Base-by-base conservation (phyloP, 1,140 invertebrate species). In the Drosophila nigrodunni region DNA sequence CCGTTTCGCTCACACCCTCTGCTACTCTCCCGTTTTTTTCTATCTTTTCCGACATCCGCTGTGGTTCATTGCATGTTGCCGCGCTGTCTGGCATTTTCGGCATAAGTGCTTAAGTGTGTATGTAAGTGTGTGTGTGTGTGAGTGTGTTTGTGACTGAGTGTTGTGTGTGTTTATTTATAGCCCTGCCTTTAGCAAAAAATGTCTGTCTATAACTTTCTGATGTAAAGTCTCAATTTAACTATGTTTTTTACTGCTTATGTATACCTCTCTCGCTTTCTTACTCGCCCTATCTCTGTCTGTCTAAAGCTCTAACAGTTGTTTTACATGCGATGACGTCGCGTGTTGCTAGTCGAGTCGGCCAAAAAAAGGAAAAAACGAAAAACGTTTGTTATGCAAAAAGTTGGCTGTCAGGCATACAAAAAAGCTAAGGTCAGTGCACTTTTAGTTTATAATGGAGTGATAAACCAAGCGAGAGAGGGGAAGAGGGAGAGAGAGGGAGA, bases 21-120 rank as follows among this genome's bases (percentile, higher is more conserved):
- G 1, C 18, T 21, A 5, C 13, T 60, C 43, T 47, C 7, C n/a
- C 8, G 2, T 4, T 9, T 44, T 21, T 30, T 3, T 21, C 1
- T 65, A 25, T 18, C 37, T 54, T 30, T 43, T 30, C 25, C 25
- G 65, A 58, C 54, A 66, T 60, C 43, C 47, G 82, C 57, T 82
- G 78, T 74, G 73, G 85, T 80, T 88, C 83, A 85, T 89, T 85
- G 80, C 85, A 89, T 89, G 85, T 89, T 89, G 85, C 85, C 85
- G 62, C 66, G 58, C 80, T 89, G 85, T 89, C 85, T 89, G 85
- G 80, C 85, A 78, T 81, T 89, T 89, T 78, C 34, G 69, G 11
- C 25, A 41, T 46, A 83, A 83, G 80, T 77, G 80, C 77, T 87
- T 77, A 74, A 83, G 73, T 75, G 55, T 69, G 59, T 64, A 9